Base-by-base conservation (phyloP, 1,140 invertebrate genomes). In the Adelges cooleyi region DNA sequence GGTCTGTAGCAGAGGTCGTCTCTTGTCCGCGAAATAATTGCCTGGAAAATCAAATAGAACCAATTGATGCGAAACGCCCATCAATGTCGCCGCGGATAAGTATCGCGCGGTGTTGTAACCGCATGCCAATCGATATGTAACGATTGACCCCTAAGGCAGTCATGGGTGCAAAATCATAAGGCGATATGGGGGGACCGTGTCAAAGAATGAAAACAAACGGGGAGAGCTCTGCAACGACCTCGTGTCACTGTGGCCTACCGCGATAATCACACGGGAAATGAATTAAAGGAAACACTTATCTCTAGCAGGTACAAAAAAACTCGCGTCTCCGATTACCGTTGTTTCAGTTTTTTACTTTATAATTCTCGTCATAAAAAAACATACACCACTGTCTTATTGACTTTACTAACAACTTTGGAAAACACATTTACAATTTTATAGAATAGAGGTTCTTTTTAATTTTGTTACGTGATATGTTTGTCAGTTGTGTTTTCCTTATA, bases 21-120 rank as follows among this genome's bases (percentile, higher is more conserved):
- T 25, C 56, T 62, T 48, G 56, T 46, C 25, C 18, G 25, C 56
- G 8, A 62, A 62, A 48, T 62, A 48, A 62, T 62, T 25, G 44
- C 46, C 56, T 62, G 56, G 56, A 62, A 62, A 62, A 62, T 62
- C 56, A 62, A 62, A 62, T 33, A 62, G 56, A 62, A 62, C 56
- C 56, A 20, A 62, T 46, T 46, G 56, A 62, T 33, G 56, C 17
- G 42, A 48, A 48, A 62, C 56, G 56, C n/a, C 56, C 56, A 62
- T 46, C 56, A 62, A 62, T 62, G 56, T 20, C 17, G 44, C n/a
- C 25, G 56, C 18, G 42, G 25, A 25, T 29, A 62, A 11, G 20
- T 62, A 3, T 29, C 17, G 36, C 29, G 1, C 6, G 15, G 23
- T 62, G 56, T 33, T 25, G 56, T 48, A 62, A 62, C 33, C 23